Percentiles rank a stretch among this genome's conserved stretches.
Conservation (phyloP, 2,888 invertebrate species). For the Synergus itoensis region DNA sequence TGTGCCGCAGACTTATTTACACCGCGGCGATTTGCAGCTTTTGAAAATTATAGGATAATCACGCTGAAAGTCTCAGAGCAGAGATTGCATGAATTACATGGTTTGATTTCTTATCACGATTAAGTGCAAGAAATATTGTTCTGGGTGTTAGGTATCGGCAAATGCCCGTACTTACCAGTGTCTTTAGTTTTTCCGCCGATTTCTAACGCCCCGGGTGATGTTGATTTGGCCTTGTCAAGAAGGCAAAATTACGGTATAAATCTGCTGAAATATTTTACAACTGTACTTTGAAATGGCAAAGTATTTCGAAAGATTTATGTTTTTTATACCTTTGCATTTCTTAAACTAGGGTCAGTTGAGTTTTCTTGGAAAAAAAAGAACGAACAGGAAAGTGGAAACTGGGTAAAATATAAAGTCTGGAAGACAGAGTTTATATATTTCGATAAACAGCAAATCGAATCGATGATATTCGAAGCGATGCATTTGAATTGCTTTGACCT, state of each 20-base stretch:
- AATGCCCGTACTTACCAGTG: constrained; percentile 7
- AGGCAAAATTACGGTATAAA: constrained; percentile 21
- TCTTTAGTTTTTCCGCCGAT: constrained; percentile 31
- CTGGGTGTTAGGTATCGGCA: constrained; percentile 34
- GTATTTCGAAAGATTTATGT: constrained; percentile 8
- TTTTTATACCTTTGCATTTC: neutral
- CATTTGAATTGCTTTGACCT: constrained; percentile 42
- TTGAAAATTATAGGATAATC: constrained; percentile 35
- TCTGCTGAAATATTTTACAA: constrained; percentile 11
- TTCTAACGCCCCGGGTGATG: constrained; percentile 20
- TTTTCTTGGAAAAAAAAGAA: neutral
- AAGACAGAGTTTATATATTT: neutral
- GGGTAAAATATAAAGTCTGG: neutral
- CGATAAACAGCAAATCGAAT: constrained; percentile 27
- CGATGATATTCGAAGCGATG: constrained; percentile 35
- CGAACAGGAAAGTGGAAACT: neutral
- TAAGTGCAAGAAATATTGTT: constrained; percentile 35
- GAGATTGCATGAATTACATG: constrained; percentile 18
- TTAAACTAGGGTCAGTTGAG: neutral
- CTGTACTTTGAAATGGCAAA: neutral
- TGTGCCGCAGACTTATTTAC: neutral
- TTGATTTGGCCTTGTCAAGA: constrained; percentile 35
- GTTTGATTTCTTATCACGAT: constrained; percentile 34
- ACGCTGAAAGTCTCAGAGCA: constrained; percentile 4
- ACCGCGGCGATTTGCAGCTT: neutral